Percentiles rank a stretch among this genome's conserved stretches.
These are phyloP conservation scores for Dicyrtoma fusca DNA, from an alignment of 2,888 invertebrate genomes.

Conservation along the genomic window DNA sequence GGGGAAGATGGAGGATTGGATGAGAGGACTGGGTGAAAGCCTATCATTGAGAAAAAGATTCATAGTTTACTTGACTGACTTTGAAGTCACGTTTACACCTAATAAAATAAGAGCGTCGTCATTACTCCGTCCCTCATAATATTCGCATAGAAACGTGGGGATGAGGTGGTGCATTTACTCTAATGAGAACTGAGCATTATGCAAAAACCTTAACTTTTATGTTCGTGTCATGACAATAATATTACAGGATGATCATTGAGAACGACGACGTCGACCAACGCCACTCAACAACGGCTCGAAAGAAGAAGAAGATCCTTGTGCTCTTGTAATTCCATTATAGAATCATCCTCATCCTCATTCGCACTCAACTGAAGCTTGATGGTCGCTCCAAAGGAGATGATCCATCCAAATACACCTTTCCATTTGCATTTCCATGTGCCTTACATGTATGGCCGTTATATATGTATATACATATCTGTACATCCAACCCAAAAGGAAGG, in stretches of 20 bases:
- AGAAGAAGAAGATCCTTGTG: not conserved
- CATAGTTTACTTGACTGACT: constrained; percentile 18
- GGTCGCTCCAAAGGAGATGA: no score
- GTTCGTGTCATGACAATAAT: constrained; percentile 22
- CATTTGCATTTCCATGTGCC: no score
- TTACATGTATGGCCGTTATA: no score
- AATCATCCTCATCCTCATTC: not conserved
- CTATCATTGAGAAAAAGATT: constrained; percentile 5
- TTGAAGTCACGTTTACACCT: constrained; percentile 28
- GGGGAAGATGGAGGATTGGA: not conserved
- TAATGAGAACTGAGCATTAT: constrained; percentile 23
- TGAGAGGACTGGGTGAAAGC: constrained; percentile 1
- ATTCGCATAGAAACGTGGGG: constrained; percentile 21
- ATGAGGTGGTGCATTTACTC: constrained; percentile 26
- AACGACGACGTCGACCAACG: not conserved
- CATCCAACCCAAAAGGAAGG: no score
- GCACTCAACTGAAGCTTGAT: no score
- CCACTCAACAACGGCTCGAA: no score
- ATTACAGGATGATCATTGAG: constrained; percentile 2
- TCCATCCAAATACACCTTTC: no score
- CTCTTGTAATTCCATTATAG: no score
- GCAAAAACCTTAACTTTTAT: constrained; percentile 16
- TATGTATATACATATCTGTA: no score
- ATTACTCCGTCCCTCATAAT: constrained; percentile 16
- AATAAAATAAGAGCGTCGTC: constrained; percentile 23